Evolutionary conservation across 2,888 invertebrate genomes (phyloP).

Genomic region (Drosophila hamatofila): DNA sequence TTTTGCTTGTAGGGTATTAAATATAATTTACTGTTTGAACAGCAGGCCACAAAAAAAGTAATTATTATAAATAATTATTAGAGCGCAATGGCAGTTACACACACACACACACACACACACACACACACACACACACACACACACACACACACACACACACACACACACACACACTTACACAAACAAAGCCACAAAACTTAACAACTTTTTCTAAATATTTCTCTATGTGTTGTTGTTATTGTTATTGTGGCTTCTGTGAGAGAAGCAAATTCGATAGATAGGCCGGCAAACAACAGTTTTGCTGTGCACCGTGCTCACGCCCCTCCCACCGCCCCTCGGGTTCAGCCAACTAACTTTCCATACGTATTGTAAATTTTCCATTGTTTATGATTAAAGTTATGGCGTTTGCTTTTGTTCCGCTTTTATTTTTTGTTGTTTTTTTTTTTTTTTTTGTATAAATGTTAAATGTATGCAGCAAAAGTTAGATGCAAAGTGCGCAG

Average conservation of each 20-base stretch:
- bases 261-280: slow-evolving; percentile 55
- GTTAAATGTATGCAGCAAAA: slow-evolving; percentile 31
- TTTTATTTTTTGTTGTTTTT: slow-evolving; percentile 19
- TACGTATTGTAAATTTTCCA: slow-evolving; percentile 70
- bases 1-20: slow-evolving; percentile 15
- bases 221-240: slow-evolving; percentile 21
- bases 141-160: slow-evolving; percentile 22
- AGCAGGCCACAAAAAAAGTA: slow-evolving; percentile 64
- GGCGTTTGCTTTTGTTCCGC: slow-evolving; percentile 51
- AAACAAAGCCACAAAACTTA: slow-evolving; percentile 25
- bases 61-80: slow-evolving; percentile 81
- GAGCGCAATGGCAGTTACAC: slow-evolving; percentile 74
- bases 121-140: background rate
- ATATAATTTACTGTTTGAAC: slow-evolving; percentile 61
- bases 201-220: slow-evolving; percentile 54
- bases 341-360: slow-evolving; percentile 57
- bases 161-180: background rate
- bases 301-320: slow-evolving; percentile 2
- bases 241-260: slow-evolving; percentile 31
- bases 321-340: background rate
- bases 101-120: slow-evolving; percentile 11
- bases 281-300: slow-evolving; percentile 34
- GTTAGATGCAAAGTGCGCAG: slow-evolving; percentile 56
- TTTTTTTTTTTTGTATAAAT: slow-evolving; percentile 9
- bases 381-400: slow-evolving; percentile 72